Evolutionary conservation across 2,888 invertebrate species (phyloP).

Genomic region (Cryptocheilus praepositus): DNA sequence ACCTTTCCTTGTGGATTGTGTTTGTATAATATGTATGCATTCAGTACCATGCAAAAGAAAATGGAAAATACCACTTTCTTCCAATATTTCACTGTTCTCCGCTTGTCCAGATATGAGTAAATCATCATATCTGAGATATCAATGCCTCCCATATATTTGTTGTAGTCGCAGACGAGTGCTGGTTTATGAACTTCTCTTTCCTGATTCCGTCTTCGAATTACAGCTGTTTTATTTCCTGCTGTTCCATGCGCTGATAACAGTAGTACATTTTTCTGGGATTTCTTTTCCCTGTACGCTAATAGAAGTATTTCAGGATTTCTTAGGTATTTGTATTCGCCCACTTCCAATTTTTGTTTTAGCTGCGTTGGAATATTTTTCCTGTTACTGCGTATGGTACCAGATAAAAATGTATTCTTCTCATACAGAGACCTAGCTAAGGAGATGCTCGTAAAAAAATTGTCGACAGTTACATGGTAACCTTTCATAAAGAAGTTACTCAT

Average conservation of each 20-base stretch:
- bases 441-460: conserved; percentile 30
- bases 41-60: conserved; percentile 51
- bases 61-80: conserved; percentile 56
- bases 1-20: conserved; percentile 41
- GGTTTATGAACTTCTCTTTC: conserved; percentile 27
- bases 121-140: conserved; percentile 56
- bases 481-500: conserved; percentile 31
- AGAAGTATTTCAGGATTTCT: conserved; percentile 42
- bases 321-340: conserved; percentile 46
- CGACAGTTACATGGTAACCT: conserved; percentile 24
- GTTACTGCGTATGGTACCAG: conserved; percentile 31
- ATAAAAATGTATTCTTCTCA: conserved; percentile 22
- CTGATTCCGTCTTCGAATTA: conserved; percentile 35
- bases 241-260: conserved; percentile 42
- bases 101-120: conserved; percentile 52
- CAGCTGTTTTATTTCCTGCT: conserved; percentile 33
- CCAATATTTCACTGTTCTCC: conserved; percentile 54
- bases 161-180: conserved; percentile 42
- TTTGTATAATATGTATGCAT: conserved; percentile 52
- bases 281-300: conserved; percentile 49
- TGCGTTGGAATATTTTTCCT: conserved; percentile 33
- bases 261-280: conserved; percentile 45
- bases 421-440: conserved; percentile 22
- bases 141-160: conserved; percentile 53
- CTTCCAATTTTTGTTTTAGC: conserved; percentile 27